Conservation (phyloP, 2,797 vertebrate species). For the Xenentodon cancila region DNA sequence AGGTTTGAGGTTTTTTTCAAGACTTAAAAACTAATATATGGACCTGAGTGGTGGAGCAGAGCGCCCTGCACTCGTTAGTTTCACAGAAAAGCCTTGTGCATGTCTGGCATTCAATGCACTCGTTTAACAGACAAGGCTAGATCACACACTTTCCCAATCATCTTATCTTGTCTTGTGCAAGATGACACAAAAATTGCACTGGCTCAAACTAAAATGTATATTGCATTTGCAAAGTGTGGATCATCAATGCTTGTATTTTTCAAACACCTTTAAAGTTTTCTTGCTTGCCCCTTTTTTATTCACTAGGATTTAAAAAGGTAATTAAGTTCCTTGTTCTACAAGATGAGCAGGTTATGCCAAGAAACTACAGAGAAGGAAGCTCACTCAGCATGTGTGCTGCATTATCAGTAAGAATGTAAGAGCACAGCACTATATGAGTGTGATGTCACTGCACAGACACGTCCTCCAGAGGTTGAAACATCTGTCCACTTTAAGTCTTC, state of each 20-base stretch:
- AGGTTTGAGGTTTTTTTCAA: no score
- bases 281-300: not conserved
- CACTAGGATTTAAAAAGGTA: conserved; percentile 28
- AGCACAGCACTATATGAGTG: conserved; percentile 1
- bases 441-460: conserved; percentile 6
- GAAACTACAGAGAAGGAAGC: conserved; percentile 12
- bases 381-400: conserved; percentile 11
- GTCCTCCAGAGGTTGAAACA: conserved; percentile 9
- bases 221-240: not conserved
- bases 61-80: no score
- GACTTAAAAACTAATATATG: not conserved
- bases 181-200: not conserved
- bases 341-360: conserved; percentile 14
- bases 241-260: no score
- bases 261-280: no score
- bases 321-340: conserved; percentile 19
- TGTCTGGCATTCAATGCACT: not conserved
- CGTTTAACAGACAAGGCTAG: not conserved
- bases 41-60: not conserved
- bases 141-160: not conserved
- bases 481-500: conserved; percentile 6
- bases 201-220: not conserved
- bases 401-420: not conserved
- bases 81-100: not conserved
- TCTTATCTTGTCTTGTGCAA: not conserved